Evolutionary conservation across 2,888 invertebrate genomes (phyloP).

Genomic region (Tubulanus polymorphus): DNA sequence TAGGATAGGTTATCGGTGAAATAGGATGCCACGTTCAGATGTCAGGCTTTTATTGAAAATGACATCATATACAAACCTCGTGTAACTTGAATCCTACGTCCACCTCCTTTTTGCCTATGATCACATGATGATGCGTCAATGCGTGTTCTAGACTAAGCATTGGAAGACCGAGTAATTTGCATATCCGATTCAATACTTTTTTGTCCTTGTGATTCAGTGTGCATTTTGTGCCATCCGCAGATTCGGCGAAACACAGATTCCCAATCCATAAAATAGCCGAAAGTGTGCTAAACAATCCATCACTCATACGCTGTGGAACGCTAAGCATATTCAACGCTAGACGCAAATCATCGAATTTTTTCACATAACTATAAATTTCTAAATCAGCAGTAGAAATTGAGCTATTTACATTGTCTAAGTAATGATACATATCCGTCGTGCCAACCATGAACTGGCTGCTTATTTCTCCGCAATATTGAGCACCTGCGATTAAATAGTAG

Average conservation of each 20-base stretch:
- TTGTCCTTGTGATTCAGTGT: constrained; percentile 29
- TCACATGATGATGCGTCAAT: constrained; percentile 37
- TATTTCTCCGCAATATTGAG: constrained; percentile 31
- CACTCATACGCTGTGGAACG: constrained; percentile 34
- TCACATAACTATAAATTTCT: too few species aligned
- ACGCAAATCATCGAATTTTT: constrained; percentile 39
- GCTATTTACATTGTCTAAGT: constrained; percentile 38
- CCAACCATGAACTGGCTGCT: constrained; percentile 31
- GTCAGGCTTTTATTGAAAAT: too few species aligned
- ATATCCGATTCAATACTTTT: constrained; percentile 30
- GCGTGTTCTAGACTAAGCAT: constrained; percentile 30
- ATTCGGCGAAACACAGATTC: constrained; percentile 37
- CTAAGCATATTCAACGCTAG: constrained; percentile 41
- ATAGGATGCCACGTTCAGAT: too few species aligned
- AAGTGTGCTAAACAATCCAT: constrained; percentile 38
- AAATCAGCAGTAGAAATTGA: too few species aligned
- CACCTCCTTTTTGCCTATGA: constrained; percentile 40
- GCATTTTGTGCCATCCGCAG: constrained; percentile 43
- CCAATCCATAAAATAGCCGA: constrained; percentile 39
- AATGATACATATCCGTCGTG: constrained; percentile 31
- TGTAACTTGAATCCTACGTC: constrained; percentile 43
- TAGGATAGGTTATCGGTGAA: constrained; percentile 2
- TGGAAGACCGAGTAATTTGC: constrained; percentile 36
- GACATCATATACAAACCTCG: constrained; percentile 29
- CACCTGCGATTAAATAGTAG: constrained; percentile 88